Evolutionary conservation across 2,113 vertebrate genomes (phyloP).

Genomic region (Odocoileus virginianus): DNA sequence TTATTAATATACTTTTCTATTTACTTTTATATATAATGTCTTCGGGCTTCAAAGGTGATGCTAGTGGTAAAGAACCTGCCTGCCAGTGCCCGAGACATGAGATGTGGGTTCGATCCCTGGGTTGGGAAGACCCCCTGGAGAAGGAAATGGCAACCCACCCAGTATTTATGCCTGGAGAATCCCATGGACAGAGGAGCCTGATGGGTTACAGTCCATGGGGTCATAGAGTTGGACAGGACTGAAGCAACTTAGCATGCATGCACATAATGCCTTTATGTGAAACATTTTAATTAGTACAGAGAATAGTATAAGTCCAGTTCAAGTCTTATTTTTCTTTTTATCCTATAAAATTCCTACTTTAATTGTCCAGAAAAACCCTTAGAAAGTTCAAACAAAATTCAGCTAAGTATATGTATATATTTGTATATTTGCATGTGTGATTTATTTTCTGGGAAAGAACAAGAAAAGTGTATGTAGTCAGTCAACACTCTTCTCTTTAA

Average conservation of each 20-base stretch:
- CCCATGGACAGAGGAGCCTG: background rate
- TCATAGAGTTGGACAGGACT: background rate
- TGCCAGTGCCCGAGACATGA: background rate
- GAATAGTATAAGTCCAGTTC: background rate
- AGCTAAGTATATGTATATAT: background rate
- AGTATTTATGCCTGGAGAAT: background rate
- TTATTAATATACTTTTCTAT: background rate
- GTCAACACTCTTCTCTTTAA: constrained; percentile 35
- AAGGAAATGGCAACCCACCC: background rate
- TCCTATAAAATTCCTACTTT: background rate
- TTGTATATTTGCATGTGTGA: background rate
- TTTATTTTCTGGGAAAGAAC: background rate
- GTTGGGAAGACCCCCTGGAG: background rate
- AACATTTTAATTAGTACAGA: background rate
- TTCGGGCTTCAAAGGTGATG: background rate
- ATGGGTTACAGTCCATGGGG: background rate
- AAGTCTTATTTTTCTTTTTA: background rate
- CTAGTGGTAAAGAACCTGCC: background rate
- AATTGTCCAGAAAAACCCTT: background rate
- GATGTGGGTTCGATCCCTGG: background rate
- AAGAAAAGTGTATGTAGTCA: background rate
- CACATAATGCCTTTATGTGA: background rate
- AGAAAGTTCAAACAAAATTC: constrained; percentile 12
- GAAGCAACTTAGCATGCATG: background rate
- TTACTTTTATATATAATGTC: background rate